phyloP scores from a whole-genome alignment of 2,797 vertebrate species.

The Artibeus lituratus region DNA sequence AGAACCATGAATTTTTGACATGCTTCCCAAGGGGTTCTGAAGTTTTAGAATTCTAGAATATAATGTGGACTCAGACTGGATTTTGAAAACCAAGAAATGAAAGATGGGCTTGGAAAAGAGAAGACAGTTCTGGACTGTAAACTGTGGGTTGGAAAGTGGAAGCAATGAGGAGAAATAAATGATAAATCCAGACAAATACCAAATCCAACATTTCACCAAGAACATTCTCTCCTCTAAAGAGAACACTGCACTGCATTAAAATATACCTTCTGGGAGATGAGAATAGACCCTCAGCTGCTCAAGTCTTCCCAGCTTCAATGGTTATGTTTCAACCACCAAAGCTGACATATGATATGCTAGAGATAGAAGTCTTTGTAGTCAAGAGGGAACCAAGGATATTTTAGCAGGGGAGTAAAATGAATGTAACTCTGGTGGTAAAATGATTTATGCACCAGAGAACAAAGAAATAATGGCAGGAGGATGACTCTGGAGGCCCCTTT shows the following conservation, averaged over 20 bases:
- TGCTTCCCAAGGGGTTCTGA: neutral
- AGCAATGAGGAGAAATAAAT: neutral
- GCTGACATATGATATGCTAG: rapidly evolving
- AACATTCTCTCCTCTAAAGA: neutral
- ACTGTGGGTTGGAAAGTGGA: neutral
- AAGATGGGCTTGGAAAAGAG: neutral
- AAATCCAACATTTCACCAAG: neutral
- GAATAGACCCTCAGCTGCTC: neutral
- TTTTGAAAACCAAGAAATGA: neutral
- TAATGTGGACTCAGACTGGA: neutral
- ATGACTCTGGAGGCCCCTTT: neutral
- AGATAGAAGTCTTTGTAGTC: rapidly evolving
- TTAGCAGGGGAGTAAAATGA: neutral
- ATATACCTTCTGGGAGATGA: neutral
- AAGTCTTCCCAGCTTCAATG: neutral
- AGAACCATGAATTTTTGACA: neutral
- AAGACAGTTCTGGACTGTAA: neutral
- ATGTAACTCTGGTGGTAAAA: neutral
- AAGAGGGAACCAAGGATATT: neutral
- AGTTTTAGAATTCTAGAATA: neutral
- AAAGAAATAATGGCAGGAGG: neutral
- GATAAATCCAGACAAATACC: neutral
- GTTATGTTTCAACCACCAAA: rapidly evolving
- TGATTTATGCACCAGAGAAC: rapidly evolving
- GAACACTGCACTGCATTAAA: rapidly evolving